Evolutionary conservation across 1,140 invertebrate genomes (phyloP), one percentile per base, ranked within the genome.

Genomic region (Pogonus chalceus): DNA sequence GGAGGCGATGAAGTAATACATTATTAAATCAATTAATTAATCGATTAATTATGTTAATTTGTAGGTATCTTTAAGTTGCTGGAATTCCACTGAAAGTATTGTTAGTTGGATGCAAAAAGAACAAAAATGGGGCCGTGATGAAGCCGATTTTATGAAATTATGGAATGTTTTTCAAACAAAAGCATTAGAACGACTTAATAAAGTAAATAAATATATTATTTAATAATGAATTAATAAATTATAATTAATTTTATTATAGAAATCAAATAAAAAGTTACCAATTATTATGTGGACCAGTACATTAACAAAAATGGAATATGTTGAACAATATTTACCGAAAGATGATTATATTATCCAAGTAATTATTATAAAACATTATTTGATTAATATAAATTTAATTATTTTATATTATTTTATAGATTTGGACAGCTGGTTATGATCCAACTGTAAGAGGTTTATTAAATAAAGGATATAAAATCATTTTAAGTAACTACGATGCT

Each of bases 1-100:
- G 90, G 90, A 20, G 90, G 89, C 0, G 89, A 92, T 63, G 89
- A 93, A 65, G 87, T n/a, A n/a, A n/a, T n/a, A n/a, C n/a, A n/a
- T 89, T 0, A 83, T 79, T 39, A 68, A 56, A 18, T 52, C 14
- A 7, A 35, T 16, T 18, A 39, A 46, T 52, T 52, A 7, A 20
- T 35, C 46, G 7, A 10, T 22, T n/a, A 49, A 49, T 14, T 39
- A 58, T 54, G n/a, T n/a, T n/a, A n/a, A n/a, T n/a, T n/a, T n/a
- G n/a, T n/a, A n/a, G n/a, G 68, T 80, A 1, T 71, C 76, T 55
- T 63, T 79, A 18, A 70, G 73, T 23, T 92, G 89, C 63, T 93
- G 90, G 90, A 88, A 86, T 60, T 77, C 79, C 1, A 83, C 81
- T 0, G 59, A 67, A 4, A 69, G 71, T 16, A 85, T 92, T 58